Base-by-base conservation (phyloP, 2,888 invertebrate genomes). In the Epicampocera succincta region DNA sequence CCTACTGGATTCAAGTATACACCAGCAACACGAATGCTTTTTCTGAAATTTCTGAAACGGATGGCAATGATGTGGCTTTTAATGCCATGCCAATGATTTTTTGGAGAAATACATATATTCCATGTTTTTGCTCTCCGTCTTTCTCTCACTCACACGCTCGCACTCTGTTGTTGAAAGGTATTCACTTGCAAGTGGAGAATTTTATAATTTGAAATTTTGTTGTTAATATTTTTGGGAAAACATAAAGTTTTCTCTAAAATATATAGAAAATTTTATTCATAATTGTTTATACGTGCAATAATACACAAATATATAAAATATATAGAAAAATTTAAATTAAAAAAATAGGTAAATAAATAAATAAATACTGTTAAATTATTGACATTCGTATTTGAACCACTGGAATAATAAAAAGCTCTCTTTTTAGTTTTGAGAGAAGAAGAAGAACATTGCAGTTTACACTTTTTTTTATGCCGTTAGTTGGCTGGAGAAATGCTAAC, bases 1-100 rank as follows among this genome's bases (percentile, higher is more conserved):
- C 90, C 90, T 89, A 90, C 90, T 90, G 89, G 88, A 89, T 86
- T 87, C 61, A 61, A 71, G 54, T 65, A 61, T 75, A 50, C 50
- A 75, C 71, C 69, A 78, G 74, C 73, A 13, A 46, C 38, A 75
- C 63, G 68, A 81, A 66, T 80, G 50, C 66, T 60, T 25, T 79
- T 65, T 15, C n/a, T 33, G 25, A 72, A 73, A 1, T 66, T 54
- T 48, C 15, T 29, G n/a, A n/a, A 73, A 74, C 44, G 83, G 63
- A 81, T 83, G 83, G 79, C 83, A 84, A 83, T 76, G 80, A 73
- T 48, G 71, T 74, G 69, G 54, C 46, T 71, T 17, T 65, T 46
- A 61, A 44, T 15, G 17, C 13, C 44, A 77, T 48, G 61, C n/a
- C n/a, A n/a, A n/a, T 68, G 17, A 68, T 19, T 44, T 63, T 65